These are phyloP conservation scores for Agrypnia vestita DNA, from an alignment of 1,140 invertebrate genomes.

Conservation along the genomic window DNA sequence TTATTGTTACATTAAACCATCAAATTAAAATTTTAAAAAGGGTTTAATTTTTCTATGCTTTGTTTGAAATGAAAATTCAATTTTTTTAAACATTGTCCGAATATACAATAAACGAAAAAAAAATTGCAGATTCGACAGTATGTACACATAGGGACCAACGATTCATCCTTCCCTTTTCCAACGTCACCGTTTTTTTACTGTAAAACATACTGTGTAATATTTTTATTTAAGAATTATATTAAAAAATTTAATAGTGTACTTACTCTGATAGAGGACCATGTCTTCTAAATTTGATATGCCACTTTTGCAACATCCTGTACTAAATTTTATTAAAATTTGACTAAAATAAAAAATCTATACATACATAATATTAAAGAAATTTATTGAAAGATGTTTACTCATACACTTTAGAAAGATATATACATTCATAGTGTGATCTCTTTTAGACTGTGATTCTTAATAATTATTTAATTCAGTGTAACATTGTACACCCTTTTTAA, in stretches of 20 bases:
- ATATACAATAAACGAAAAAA: too few relatives aligned
- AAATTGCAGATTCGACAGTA: too few relatives aligned
- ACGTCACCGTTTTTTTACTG: too few relatives aligned
- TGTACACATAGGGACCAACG: too few relatives aligned
- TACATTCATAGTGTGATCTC: slow-evolving; percentile 29
- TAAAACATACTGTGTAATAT: too few relatives aligned
- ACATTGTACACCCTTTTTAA: neutral
- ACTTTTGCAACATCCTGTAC: slow-evolving; percentile 19
- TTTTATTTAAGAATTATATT: too few relatives aligned
- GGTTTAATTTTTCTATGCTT: too few relatives aligned
- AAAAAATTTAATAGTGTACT: neutral
- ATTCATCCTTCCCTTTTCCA: too few relatives aligned
- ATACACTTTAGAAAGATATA: neutral
- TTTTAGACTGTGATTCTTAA: slow-evolving; percentile 29
- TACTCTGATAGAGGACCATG: neutral
- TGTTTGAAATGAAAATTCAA: too few relatives aligned
- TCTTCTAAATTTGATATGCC: slow-evolving; percentile 18
- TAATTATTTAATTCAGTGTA: neutral
- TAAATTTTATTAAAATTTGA: slow-evolving; percentile 1
- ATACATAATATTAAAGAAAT: neutral
- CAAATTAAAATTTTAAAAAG: too few relatives aligned
- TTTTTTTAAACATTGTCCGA: too few relatives aligned
- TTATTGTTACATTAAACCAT: too few relatives aligned
- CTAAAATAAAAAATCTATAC: slow-evolving; percentile 2
- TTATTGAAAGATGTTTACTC: neutral